Base-by-base conservation (phyloP, 2,797 vertebrate genomes). In the Mus spretus region DNA sequence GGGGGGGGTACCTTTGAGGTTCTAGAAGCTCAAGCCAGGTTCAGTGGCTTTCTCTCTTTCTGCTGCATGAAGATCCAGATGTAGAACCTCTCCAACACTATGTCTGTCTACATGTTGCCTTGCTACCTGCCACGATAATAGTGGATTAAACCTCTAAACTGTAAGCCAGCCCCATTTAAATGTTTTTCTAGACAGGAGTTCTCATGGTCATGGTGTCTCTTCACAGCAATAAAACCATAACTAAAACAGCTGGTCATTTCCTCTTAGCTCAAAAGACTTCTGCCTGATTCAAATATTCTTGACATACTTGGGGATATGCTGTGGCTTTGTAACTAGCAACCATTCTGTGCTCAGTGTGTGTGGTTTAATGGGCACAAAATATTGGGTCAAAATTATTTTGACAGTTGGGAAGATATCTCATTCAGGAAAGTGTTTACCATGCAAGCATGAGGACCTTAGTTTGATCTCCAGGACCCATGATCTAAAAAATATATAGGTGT, bases 311-410 rank as follows among this genome's bases (percentile, higher is more conserved):
- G 34, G 12, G 14, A 55, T 72, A 53, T n/a, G 22, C 20, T 74
- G 14, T 57, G n/a, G 5, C 26, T 78, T 50, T 89, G 40, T n/a
- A 78, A 26, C 57, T 78, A 78, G 28, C 47, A 61, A 63, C 7
- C 34, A 24, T 47, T 15, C 72, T 59, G 11, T 47, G 28, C 28
- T 78, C 57, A 12, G 24, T 15, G 12, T 40, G 1, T 26, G 20
- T 78, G 57, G 31, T 47, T 67, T 77, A 91, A 44, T 28, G 89
- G 34, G 34, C n/a, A 92, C 79, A 96, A 50, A 47, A 78, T 78
- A 94, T 6, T 31, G 63, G 77, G 59, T 26, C 65, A 77, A 93
- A 80, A 81, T 85, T 77, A 61, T 59, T 78, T 84, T 91, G 75
- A 17, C 34, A 22, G 53, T 37, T 88, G 53, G 53, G 3, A 37